Conservation (phyloP, 2,888 invertebrate genomes). For the Archips xylosteana region DNA sequence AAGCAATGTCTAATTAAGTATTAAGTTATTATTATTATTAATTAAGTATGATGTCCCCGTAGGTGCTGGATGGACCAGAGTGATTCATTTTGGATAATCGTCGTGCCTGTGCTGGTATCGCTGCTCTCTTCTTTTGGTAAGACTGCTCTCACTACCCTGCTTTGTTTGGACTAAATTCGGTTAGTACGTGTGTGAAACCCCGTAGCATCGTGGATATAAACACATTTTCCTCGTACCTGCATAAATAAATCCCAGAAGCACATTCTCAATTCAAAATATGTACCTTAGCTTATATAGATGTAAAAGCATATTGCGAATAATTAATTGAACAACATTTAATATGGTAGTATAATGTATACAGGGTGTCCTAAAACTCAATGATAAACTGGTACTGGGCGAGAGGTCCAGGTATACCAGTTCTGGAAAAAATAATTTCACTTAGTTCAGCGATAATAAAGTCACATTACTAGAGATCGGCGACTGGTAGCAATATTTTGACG, state of each 20-base stretch:
- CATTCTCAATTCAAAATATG: background rate
- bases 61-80: slow-evolving; percentile 90
- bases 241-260: background rate
- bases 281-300: background rate
- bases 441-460: too few species aligned
- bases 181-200: background rate
- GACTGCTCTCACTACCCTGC: slow-evolving; percentile 44
- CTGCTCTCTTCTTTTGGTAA: slow-evolving; percentile 86
- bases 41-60: slow-evolving; percentile 38
- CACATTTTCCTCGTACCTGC: background rate
- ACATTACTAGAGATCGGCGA: too few species aligned
- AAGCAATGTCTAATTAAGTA: background rate
- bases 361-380: too few species aligned
- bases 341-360: too few species aligned
- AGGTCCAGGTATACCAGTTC: too few species aligned
- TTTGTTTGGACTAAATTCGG: background rate
- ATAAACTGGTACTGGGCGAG: too few species aligned
- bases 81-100: slow-evolving; percentile 87
- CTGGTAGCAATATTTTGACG: too few species aligned
- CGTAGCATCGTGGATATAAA: background rate
- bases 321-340: background rate
- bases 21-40: too few species aligned
- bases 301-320: background rate
- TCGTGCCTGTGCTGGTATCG: slow-evolving; percentile 86
- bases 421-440: too few species aligned